Percentiles rank a stretch among this genome's conserved stretches.
Evolutionary conservation across 2,888 invertebrate species (phyloP).

Genomic region (Clitarchus hookeri): DNA sequence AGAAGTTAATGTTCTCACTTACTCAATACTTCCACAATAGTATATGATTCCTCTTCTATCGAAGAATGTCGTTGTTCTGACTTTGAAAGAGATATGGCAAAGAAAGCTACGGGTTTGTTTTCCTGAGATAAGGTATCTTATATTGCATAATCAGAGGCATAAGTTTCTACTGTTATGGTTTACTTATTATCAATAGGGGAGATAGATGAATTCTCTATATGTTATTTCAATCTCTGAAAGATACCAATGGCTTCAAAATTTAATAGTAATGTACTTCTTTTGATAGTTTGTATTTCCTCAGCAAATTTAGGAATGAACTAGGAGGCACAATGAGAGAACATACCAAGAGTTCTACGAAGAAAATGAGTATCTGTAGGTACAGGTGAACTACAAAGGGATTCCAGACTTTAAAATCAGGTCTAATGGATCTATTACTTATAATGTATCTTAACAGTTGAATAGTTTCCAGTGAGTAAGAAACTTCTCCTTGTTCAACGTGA

Average conservation of each 20-base stretch:
- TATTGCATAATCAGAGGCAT: slow-evolving; percentile 40
- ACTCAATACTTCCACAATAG: not conserved
- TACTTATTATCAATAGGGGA: slow-evolving; percentile 18
- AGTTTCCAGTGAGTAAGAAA: not conserved
- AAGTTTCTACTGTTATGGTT: slow-evolving; percentile 36
- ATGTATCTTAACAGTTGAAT: not conserved
- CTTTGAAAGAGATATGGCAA: not conserved
- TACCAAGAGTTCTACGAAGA: not conserved
- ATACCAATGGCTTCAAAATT: no score
- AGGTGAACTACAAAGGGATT: not conserved
- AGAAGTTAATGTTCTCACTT: not conserved
- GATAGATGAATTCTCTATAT: not conserved
- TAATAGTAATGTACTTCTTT: not conserved
- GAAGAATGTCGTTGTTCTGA: slow-evolving; percentile 17
- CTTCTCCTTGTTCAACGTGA: not conserved
- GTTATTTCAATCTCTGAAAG: no score
- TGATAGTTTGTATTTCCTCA: not conserved
- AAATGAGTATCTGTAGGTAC: not conserved
- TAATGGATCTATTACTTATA: no score
- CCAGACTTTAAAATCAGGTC: not conserved
- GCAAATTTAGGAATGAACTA: slow-evolving; percentile 21
- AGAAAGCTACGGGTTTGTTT: slow-evolving; percentile 36
- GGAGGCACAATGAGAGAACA: slow-evolving; percentile 4
- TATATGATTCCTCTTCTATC: slow-evolving; percentile 10
- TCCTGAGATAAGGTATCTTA: slow-evolving; percentile 36